Conservation (phyloP, 1,140 invertebrate species). For the Penaeus japonicus region DNA sequence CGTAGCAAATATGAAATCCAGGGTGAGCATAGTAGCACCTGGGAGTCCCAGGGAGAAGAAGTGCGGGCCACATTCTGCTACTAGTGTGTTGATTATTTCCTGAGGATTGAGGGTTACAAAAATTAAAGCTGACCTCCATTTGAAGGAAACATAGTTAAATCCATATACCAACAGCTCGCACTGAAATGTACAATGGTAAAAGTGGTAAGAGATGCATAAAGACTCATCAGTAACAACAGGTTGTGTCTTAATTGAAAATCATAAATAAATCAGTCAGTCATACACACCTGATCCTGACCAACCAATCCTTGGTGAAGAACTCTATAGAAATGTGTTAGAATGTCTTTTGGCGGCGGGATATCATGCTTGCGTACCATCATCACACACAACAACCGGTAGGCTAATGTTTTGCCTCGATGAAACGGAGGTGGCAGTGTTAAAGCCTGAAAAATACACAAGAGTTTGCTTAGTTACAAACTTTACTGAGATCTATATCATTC, state of each 20-base stretch:
- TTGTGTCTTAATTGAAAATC: constrained; percentile 19
- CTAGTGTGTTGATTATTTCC: constrained; percentile 73
- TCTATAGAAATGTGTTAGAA: constrained; percentile 88
- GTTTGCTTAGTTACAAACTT: background rate
- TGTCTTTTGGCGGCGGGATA: constrained; percentile 71
- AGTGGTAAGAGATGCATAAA: background rate
- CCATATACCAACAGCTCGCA: background rate
- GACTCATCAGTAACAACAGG: background rate
- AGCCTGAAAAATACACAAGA: constrained; percentile 65
- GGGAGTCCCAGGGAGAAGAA: constrained; percentile 88
- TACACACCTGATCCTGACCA: constrained; percentile 66
- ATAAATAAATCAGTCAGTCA: constrained; percentile 61
- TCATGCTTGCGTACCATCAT: constrained; percentile 73
- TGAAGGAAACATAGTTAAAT: background rate
- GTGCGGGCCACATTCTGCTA: constrained; percentile 78
- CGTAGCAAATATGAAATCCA: constrained; percentile 91
- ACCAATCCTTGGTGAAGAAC: constrained; percentile 81
- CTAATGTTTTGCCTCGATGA: constrained; percentile 79
- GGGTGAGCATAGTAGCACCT: constrained; percentile 83
- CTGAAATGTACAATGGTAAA: background rate
- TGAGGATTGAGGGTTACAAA: constrained; percentile 58
- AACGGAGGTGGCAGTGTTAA: constrained; percentile 74
- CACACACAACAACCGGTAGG: constrained; percentile 80
- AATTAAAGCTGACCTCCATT: background rate
- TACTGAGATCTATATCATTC: background rate